Evolutionary conservation across 2,797 vertebrate species (phyloP), one percentile per base, ranked within the genome.

Genomic region (Eremophila alpestris): DNA sequence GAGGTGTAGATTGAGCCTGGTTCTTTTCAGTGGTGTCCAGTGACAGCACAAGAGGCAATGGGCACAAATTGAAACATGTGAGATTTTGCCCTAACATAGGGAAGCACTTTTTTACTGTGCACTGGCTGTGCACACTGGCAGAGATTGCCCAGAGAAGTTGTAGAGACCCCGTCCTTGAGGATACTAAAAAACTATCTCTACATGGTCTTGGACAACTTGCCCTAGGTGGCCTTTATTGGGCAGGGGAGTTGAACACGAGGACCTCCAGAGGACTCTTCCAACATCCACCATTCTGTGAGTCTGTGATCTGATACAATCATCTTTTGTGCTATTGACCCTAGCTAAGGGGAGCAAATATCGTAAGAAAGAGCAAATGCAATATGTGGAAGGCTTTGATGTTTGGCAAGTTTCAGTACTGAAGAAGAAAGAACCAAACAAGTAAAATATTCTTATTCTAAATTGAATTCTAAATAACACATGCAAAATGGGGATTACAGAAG

Each of bases 161-260:
- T 41, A 17, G 9, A 51, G 19, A n/a, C 13, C 30, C 27, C 14
- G 17, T 26, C n/a, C 22, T 77, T 62, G 30, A 18, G 49, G 16
- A 38, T 26, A 46, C 3, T 36, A 5, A 62, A 41, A 71, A 58
- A 29, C 8, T 32, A 4, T 19, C 19, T 56, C 19, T 19, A 27
- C 4, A 2, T 16, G 14, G 19, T 45, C 56, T 45, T 60, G 36
- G 10, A 12, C 11, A 75, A 24, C 7, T 16, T 58, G 16, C 15
- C 49, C 17, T 58, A 43, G 17, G 5, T 59, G 56, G 13, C 13
- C 34, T n/a, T 70, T 13, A 32, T 38, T 62, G 27, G 62, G 32
- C 16, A 32, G 34, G 14, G 3, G 4, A 10, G 5, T 10, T 76
- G 69, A 32, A 62, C 10, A 55, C 0, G 0, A 29, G 48, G 52